Conservation (phyloP, 2,113 vertebrate genomes). For the Eurystomus gularis region DNA sequence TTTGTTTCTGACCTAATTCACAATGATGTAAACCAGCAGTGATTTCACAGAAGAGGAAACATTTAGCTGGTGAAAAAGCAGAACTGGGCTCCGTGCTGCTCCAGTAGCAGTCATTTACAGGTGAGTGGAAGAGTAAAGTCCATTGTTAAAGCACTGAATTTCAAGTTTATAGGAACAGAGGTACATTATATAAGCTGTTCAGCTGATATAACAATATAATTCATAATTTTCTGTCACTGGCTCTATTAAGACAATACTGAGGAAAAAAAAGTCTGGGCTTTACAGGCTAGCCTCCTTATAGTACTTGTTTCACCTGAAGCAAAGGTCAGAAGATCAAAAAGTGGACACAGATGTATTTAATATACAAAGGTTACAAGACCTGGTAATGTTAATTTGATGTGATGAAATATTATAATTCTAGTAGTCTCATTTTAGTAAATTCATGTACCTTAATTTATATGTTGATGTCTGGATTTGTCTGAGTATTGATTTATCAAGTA, state of each 20-base stretch:
- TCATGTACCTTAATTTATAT: background rate
- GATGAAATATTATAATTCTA: background rate
- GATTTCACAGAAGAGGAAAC: constrained; percentile 5
- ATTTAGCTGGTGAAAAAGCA: constrained; percentile 21
- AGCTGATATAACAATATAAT: background rate
- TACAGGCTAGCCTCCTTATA: background rate
- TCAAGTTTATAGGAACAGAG: background rate
- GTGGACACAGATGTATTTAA: background rate
- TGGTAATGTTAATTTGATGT: background rate
- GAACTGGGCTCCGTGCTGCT: background rate
- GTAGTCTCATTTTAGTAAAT: background rate
- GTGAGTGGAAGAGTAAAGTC: background rate
- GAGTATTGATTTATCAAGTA: background rate
- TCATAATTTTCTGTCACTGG: background rate
- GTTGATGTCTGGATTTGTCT: background rate
- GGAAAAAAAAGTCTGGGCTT: background rate
- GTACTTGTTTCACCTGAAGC: background rate
- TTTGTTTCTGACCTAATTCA: constrained; percentile 36
- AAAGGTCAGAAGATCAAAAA: background rate
- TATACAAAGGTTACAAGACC: background rate
- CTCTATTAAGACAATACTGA: background rate
- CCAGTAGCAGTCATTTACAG: background rate
- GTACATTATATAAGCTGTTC: background rate
- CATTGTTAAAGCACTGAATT: background rate
- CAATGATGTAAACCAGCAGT: constrained; percentile 12